A percentile compares a stretch with the other conserved stretches of the same genome.
Conservation (phyloP, 64 coral and sea anemone genomes). For the Platygyra sinensis region DNA sequence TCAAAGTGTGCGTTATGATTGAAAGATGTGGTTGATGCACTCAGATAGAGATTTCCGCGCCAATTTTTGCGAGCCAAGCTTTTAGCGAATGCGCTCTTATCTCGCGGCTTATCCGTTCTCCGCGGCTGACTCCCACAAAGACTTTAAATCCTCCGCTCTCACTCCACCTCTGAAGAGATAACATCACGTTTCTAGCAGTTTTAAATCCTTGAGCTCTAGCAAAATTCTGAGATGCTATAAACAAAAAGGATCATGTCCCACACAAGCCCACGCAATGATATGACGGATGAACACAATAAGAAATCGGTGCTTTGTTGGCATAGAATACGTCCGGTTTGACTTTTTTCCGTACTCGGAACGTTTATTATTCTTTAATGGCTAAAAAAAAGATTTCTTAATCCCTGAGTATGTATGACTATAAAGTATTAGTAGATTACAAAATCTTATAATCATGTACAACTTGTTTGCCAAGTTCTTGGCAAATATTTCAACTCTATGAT, state of each 20-base stretch:
- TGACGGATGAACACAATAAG: background rate
- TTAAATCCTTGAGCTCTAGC: background rate
- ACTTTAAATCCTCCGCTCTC: background rate
- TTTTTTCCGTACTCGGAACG: background rate
- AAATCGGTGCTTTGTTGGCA: background rate
- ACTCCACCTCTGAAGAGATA: background rate
- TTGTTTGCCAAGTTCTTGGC: constrained; percentile 39
- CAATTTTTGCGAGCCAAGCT: background rate
- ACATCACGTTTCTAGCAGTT: constrained; percentile 12
- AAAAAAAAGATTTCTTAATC: background rate
- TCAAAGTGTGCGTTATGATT: background rate
- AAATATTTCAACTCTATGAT: constrained; percentile 29
- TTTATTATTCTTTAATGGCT: background rate
- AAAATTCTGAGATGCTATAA: background rate
- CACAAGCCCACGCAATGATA: background rate
- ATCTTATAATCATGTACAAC: constrained; percentile 29
- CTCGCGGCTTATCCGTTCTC: background rate
- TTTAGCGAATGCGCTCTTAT: background rate
- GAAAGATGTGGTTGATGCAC: background rate
- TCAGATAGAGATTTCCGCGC: background rate
- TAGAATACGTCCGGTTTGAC: background rate
- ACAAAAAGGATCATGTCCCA: background rate
- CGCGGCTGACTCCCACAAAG: background rate
- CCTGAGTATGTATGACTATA: background rate
- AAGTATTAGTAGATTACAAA: background rate